Base-by-base conservation (phyloP, 2,797 vertebrate genomes). In the Cryptoprocta ferox region DNA sequence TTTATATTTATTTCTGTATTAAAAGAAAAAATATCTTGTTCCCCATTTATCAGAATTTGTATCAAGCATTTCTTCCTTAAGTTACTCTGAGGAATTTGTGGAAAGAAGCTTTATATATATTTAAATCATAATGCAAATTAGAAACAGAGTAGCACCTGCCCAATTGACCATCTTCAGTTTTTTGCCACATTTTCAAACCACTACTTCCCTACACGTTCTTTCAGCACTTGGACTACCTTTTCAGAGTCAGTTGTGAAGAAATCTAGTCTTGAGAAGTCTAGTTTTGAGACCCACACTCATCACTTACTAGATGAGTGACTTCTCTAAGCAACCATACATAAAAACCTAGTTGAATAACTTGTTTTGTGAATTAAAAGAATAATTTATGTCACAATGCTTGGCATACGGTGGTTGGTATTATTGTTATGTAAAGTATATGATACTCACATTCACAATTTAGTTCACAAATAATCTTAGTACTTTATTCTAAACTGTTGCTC, bases 81-180 rank as follows among this genome's bases (percentile, higher is more conserved):
- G 18, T 75, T 89, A 66, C 48, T 91, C 26, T 65, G 61, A 75
- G 39, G 37, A 37, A 30, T 66, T 88, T 88, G 42, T 82, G 12
- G 68, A 86, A 76, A 82, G 50, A 30, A 65, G 32, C 18, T 15
- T 87, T 78, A 91, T 71, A 73, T 6, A 83, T 35, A 61, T 76
- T 92, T 89, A 66, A 80, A n/a, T 75, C 82, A 73, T 45, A 45
- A 35, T n/a, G 21, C 19, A 91, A 80, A 70, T 92, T 63, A 91
- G 19, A 88, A 73, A 59, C 2, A 39, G 65, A 93, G 32, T 3
- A 56, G 16, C 39, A 30, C 14, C 65, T 26, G 26, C 9, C 12
- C n/a, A 83, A 50, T 50, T 86, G 66, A 14, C n/a, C 45, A 32
- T 83, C 24, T 21, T 83, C 10, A 7, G 63, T 26, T 59, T 79